Percentiles rank a stretch among this genome's conserved stretches.
Conservation (phyloP, 2,797 vertebrate genomes). For the Hydrophis major region DNA sequence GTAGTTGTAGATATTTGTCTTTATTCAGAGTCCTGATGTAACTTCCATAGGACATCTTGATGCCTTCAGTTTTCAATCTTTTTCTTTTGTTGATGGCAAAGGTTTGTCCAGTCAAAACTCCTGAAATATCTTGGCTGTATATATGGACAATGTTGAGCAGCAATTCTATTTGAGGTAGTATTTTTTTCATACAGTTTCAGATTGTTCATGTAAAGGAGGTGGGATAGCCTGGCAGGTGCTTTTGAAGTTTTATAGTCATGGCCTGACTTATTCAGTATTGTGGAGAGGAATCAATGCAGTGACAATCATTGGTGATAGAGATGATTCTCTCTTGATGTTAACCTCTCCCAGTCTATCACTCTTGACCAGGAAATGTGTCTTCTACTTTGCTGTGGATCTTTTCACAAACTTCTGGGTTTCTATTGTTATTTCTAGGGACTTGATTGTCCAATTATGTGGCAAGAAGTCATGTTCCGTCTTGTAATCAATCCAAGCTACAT, state of each 20-base stretch:
- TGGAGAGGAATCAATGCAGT: not conserved
- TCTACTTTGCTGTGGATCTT: not conserved
- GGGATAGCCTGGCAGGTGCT: not conserved
- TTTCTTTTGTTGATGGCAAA: not conserved
- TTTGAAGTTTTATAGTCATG: not conserved
- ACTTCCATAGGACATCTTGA: not conserved
- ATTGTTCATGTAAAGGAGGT: not conserved
- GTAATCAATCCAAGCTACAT: not conserved
- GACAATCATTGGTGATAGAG: not conserved
- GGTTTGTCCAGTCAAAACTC: not conserved
- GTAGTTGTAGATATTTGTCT: not conserved
- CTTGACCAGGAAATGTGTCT: not conserved
- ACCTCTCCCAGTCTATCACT: not conserved
- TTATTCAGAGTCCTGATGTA: not conserved
- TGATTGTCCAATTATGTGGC: not conserved
- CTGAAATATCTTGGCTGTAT: not conserved
- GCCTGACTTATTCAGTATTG: not conserved
- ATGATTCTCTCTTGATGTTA: not conserved
- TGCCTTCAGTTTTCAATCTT: not conserved
- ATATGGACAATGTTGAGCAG: not conserved
- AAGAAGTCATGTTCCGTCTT: not conserved
- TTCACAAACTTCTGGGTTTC: not conserved
- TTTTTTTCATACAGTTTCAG: not conserved
- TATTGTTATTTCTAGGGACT: not conserved
- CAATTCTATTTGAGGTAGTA: not conserved